Percentiles rank a stretch among this genome's conserved stretches.
phyloP scores from a whole-genome alignment of 2,113 vertebrate species.

The Equus quagga region DNA sequence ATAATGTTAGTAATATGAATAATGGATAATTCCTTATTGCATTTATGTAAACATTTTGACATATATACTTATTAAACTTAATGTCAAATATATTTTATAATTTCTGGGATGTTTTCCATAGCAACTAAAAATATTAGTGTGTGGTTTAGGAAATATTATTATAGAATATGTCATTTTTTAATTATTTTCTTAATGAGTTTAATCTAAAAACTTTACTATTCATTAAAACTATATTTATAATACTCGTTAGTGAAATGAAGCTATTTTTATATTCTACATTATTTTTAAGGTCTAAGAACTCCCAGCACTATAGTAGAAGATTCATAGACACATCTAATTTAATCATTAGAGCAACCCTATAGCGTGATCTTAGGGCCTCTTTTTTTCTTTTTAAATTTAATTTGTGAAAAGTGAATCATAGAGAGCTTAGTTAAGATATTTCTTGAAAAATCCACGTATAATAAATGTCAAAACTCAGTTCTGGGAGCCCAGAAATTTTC shows the following conservation, averaged over 20 bases:
- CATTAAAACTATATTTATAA: not conserved
- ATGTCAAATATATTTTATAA: not conserved
- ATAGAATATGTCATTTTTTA: not conserved
- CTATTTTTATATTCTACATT: not conserved
- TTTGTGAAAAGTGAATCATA: not conserved
- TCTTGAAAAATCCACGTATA: not conserved
- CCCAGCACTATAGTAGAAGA: not conserved
- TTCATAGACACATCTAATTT: not conserved
- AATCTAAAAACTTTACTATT: not conserved
- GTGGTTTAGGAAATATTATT: not conserved
- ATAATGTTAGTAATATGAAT: not conserved
- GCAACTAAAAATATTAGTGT: not conserved
- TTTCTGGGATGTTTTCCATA: not conserved
- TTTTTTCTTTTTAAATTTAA: not conserved
- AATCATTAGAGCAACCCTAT: not conserved
- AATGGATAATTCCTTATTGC: not conserved
- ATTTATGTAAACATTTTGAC: not conserved
- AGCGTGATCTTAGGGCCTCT: not conserved
- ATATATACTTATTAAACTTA: not conserved
- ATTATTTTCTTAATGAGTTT: slow-evolving; percentile 12
- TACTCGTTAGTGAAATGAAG: not conserved
- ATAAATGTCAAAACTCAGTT: not conserved
- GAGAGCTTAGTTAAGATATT: not conserved
- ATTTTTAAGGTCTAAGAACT: not conserved
- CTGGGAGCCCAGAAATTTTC: not conserved